phyloP scores from a whole-genome alignment of 2,797 vertebrate species.

The Hypotaenidia okinawae region DNA sequence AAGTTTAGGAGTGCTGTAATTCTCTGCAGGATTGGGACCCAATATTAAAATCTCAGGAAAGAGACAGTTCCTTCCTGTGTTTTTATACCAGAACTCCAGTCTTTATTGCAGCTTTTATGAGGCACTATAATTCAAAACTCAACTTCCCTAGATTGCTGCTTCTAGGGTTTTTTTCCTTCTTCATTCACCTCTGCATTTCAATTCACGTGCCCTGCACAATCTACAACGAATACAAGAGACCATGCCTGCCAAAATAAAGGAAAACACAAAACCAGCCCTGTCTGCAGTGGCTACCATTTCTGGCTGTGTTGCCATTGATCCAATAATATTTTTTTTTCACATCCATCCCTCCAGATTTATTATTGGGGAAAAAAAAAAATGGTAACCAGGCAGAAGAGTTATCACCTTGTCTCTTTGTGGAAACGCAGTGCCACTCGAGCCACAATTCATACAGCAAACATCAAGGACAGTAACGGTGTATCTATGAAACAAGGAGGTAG shows the following conservation, averaged over 20 bases:
- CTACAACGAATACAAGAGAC: neutral
- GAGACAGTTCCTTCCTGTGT: slow-evolving; percentile 33
- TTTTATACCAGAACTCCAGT: slow-evolving; percentile 1
- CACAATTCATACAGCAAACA: slow-evolving; percentile 28
- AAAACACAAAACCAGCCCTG: neutral
- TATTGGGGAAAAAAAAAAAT: neutral
- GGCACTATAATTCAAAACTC: slow-evolving; percentile 30
- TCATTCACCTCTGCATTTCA: slow-evolving; percentile 37
- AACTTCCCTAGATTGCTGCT: neutral
- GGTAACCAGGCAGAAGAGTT: slow-evolving; percentile 28
- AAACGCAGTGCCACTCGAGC: slow-evolving; percentile 35
- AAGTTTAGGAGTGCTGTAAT: slow-evolving; percentile 19
- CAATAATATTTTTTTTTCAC: neutral
- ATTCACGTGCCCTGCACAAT: neutral
- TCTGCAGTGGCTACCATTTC: neutral
- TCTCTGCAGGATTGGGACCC: slow-evolving; percentile 17
- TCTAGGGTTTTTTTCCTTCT: neutral
- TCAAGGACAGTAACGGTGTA: slow-evolving; percentile 18
- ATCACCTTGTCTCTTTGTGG: slow-evolving; percentile 33
- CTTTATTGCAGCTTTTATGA: slow-evolving; percentile 55
- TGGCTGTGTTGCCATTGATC: slow-evolving; percentile 26
- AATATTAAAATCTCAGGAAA: slow-evolving; percentile 30
- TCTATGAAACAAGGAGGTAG: neutral
- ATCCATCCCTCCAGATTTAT: slow-evolving; percentile 31
- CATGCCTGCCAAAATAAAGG: neutral